These are phyloP conservation scores for Cyclargus thomasi DNA, from an alignment of 1,140 invertebrate genomes.

Conservation along the genomic window DNA sequence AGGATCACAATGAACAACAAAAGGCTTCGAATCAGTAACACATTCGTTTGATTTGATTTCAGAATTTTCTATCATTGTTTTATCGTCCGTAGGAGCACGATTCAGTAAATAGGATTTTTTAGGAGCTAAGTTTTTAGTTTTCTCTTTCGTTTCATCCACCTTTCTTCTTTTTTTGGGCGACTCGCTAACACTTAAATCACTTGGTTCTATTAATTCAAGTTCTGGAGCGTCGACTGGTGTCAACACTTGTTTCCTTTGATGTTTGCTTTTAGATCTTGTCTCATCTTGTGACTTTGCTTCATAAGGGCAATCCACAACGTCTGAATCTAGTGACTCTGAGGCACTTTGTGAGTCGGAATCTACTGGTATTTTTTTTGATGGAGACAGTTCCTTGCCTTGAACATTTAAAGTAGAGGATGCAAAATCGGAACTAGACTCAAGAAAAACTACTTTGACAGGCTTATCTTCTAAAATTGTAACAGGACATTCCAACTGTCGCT, in stretches of 20 bases:
- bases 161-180: constrained; percentile 61
- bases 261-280: constrained; percentile 58
- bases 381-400: constrained; percentile 56
- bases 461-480: constrained; percentile 64
- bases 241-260: constrained; percentile 72
- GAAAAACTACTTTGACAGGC: constrained; percentile 62
- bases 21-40: constrained; percentile 30
- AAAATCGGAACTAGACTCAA: constrained; percentile 50
- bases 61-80: constrained; percentile 25
- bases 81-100: constrained; percentile 35
- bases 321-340: constrained; percentile 58
- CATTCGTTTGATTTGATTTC: constrained; percentile 15
- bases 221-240: constrained; percentile 67
- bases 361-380: constrained; percentile 36
- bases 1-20: constrained; percentile 37
- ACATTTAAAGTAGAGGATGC: constrained; percentile 44
- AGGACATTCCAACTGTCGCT: constrained; percentile 52
- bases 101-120: constrained; percentile 65
- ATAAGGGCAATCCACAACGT: constrained; percentile 39
- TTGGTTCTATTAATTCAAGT: constrained; percentile 65
- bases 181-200: constrained; percentile 50
- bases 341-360: constrained; percentile 43
- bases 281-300: constrained; percentile 51
- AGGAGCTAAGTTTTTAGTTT: constrained; percentile 50
- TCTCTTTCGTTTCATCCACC: constrained; percentile 53